Evolutionary conservation across 2,113 vertebrate species (phyloP), one percentile per base, ranked within the genome.

Genomic region (Takifugu flavidus): DNA sequence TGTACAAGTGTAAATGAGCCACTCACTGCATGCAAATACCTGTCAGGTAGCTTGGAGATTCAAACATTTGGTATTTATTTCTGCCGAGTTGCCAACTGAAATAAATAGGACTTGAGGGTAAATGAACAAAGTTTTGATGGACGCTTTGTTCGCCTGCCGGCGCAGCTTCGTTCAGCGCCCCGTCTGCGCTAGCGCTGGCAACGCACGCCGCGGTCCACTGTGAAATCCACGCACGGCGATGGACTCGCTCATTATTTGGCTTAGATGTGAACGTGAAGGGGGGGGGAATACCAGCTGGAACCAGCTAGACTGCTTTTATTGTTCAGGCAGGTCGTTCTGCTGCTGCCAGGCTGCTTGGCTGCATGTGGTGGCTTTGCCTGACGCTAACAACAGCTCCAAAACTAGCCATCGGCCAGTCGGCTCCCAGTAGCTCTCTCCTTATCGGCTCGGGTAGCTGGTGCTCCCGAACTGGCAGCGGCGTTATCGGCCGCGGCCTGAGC

Each of bases 231-330:
- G 31, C 31, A 34, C 31, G 6, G 31, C 31, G 4, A 34, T 34
- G 31, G 68, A 65, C 49, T 65, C n/a, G 47, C 63, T 56, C 49
- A 66, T 39, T 43, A n/a, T 67, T 67, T 75, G 71, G 70, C 57
- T 60, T 63, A 52, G 50, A 25, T 83, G 72, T 74, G 82, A 67
- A 70, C 63, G 59, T 70, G 62, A 50, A 80, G 59, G 20, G 53
- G 62, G 77, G 76, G 78, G 74, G 82, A 80, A 67, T 73, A 85
- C 83, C 80, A 75, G 55, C 68, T 46, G n/a, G 56, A 39, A 39
- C 61, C 65, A 72, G 75, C 65, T 75, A 58, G 65, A 62, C 59
- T 71, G 53, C 55, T 79, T 69, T 65, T 60, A 68, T 74, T 70
- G 74, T 76, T 65, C 59, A 74, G 66, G 71, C 52, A 54, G 60